These are phyloP conservation scores for Phoeniculus purpureus DNA, from an alignment of 2,797 vertebrate genomes.

Conservation along the genomic window DNA sequence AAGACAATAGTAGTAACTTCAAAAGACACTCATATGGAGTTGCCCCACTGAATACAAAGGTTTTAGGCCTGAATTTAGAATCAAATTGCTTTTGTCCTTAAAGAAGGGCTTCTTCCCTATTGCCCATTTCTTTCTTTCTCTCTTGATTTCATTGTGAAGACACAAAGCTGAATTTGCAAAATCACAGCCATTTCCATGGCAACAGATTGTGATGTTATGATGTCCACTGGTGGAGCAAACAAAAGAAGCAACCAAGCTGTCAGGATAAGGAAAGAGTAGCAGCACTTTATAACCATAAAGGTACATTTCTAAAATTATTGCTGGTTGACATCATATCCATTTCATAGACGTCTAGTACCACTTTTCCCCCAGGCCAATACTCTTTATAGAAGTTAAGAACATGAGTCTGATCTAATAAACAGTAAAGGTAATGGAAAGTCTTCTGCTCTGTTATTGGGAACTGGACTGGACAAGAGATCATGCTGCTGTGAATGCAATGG, in stretches of 20 bases:
- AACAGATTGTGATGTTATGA: conserved; percentile 38
- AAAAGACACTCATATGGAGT: neutral
- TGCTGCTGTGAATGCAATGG: neutral
- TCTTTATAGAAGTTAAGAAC: neutral
- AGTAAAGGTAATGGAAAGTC: neutral
- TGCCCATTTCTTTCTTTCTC: neutral
- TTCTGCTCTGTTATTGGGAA: neutral
- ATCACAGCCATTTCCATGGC: conserved; percentile 49
- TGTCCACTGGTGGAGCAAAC: neutral
- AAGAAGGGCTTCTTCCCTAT: neutral
- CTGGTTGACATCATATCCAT: neutral
- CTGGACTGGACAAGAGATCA: neutral
- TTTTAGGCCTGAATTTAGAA: neutral
- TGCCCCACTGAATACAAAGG: neutral
- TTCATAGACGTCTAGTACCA: neutral
- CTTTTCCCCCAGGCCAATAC: neutral
- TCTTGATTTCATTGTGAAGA: neutral
- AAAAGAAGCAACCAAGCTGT: neutral
- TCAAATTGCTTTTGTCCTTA: neutral
- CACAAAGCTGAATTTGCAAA: conserved; percentile 36
- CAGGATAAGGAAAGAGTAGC: neutral
- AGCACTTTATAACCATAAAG: neutral
- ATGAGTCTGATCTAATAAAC: neutral
- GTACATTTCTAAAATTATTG: neutral
- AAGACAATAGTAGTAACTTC: neutral